A percentile compares a stretch with the other conserved stretches of the same genome.
Evolutionary conservation across 2,797 vertebrate species (phyloP).

Genomic region (Halcyon chelicuti): DNA sequence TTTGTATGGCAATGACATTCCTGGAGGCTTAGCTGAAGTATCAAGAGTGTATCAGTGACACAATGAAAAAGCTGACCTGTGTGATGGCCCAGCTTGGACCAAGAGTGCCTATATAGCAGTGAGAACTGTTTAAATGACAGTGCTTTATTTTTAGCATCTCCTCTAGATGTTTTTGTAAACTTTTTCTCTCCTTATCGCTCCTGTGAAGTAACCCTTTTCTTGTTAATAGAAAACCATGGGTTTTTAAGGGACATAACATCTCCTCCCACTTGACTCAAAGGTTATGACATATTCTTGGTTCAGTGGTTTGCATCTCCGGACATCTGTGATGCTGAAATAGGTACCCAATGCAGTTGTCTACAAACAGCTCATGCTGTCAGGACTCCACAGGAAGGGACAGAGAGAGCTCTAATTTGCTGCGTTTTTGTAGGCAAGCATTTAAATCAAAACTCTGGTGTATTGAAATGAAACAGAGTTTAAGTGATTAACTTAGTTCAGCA

Average conservation of each 20-base stretch:
- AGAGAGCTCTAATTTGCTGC: background rate
- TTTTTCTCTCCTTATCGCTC: background rate
- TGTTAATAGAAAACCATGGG: constrained; percentile 4
- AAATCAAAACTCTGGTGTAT: background rate
- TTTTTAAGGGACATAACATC: constrained; percentile 3
- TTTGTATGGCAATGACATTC: background rate
- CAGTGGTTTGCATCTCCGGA: constrained; percentile 12
- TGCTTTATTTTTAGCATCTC: background rate
- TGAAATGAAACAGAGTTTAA: background rate
- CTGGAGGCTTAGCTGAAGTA: background rate
- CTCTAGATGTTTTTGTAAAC: background rate
- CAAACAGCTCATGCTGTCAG: background rate
- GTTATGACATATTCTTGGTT: background rate
- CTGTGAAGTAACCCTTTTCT: background rate
- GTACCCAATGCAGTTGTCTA: background rate
- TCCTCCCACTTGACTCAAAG: background rate
- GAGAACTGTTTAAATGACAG: background rate
- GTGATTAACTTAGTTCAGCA: background rate
- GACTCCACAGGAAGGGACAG: background rate
- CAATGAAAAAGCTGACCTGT: background rate
- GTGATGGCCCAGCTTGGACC: background rate
- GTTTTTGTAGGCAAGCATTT: background rate
- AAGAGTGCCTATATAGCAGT: background rate
- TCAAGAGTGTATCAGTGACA: background rate
- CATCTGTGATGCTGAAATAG: constrained; percentile 34